Percentiles rank a stretch among this genome's conserved stretches.
These are phyloP conservation scores for Phorcus lineatus DNA, from an alignment of 2,888 invertebrate species.

Conservation along the genomic window DNA sequence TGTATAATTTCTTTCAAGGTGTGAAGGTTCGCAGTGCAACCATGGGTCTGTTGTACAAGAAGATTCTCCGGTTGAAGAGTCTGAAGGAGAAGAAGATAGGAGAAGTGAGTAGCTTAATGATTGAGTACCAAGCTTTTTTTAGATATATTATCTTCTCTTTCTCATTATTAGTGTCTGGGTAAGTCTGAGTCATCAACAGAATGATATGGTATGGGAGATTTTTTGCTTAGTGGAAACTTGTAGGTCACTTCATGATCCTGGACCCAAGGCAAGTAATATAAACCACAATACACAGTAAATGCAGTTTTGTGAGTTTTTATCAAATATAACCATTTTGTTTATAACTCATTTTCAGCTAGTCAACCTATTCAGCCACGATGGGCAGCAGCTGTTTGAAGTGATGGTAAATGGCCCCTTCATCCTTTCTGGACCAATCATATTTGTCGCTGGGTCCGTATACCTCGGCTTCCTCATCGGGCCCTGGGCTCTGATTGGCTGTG, in stretches of 20 bases:
- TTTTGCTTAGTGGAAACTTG: too few relatives aligned
- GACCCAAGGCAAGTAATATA: too few relatives aligned
- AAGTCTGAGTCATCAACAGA: too few relatives aligned
- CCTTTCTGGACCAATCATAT: conserved; percentile 78
- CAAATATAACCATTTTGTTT: not conserved
- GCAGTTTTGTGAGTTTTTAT: too few relatives aligned
- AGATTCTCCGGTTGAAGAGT: conserved; percentile 75
- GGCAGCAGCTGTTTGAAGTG: conserved; percentile 79
- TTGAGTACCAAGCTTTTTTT: too few relatives aligned
- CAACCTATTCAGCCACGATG: conserved; percentile 80
- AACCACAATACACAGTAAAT: too few relatives aligned
- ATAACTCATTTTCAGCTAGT: conserved; percentile 76
- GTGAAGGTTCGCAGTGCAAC: conserved; percentile 74
- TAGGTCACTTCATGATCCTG: too few relatives aligned
- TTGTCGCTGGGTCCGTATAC: conserved; percentile 77
- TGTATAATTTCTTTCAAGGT: conserved; percentile 59
- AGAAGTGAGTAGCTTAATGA: conserved; percentile 69
- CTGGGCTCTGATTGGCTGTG: conserved; percentile 78
- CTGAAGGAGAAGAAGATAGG: conserved; percentile 77
- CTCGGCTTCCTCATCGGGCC: conserved; percentile 78
- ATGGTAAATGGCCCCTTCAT: conserved; percentile 78
- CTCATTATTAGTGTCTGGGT: too few relatives aligned
- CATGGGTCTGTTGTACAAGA: conserved; percentile 76
- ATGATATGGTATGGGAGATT: too few relatives aligned
- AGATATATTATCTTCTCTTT: too few relatives aligned